phyloP scores from a whole-genome alignment of 2,888 invertebrate species.

The Melanostoma scalare region DNA sequence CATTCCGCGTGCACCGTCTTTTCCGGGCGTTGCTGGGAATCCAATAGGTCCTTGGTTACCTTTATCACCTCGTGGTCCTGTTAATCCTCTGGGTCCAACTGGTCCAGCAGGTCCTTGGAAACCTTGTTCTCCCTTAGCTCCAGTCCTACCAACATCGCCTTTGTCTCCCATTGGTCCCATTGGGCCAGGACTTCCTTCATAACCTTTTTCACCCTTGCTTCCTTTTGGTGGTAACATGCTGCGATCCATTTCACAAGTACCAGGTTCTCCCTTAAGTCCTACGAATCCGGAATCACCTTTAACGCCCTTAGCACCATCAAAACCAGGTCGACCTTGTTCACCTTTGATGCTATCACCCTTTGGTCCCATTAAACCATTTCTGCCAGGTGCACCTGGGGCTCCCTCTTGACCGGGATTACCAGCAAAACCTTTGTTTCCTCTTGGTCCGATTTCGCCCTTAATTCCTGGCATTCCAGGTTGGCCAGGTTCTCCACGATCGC shows the following conservation, averaged over 20 bases:
- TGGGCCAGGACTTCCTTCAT: slow-evolving; percentile 84
- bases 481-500: slow-evolving; percentile 88
- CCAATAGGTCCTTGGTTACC: slow-evolving; percentile 90
- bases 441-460: slow-evolving; percentile 87
- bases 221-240: slow-evolving; percentile 83
- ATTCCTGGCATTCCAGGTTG: slow-evolving; percentile 87
- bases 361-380: slow-evolving; percentile 87
- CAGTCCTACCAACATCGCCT: slow-evolving; percentile 85
- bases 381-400: slow-evolving; percentile 85
- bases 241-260: slow-evolving; percentile 84
- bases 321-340: slow-evolving; percentile 87
- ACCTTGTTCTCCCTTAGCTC: slow-evolving; percentile 86
- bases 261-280: slow-evolving; percentile 86
- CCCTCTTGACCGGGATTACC: slow-evolving; percentile 90
- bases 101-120: slow-evolving; percentile 85
- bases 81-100: slow-evolving; percentile 88
- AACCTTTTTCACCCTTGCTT: slow-evolving; percentile 86
- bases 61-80: slow-evolving; percentile 91
- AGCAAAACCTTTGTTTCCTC: slow-evolving; percentile 86
- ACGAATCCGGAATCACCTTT: slow-evolving; percentile 80
- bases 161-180: slow-evolving; percentile 86
- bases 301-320: slow-evolving; percentile 83
- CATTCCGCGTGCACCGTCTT: slow-evolving; percentile 85
- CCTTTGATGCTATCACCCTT: slow-evolving; percentile 90
- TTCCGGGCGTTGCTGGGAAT: slow-evolving; percentile 88